Conservation (phyloP, 2,888 invertebrate genomes). For the Drosophila ustulata region DNA sequence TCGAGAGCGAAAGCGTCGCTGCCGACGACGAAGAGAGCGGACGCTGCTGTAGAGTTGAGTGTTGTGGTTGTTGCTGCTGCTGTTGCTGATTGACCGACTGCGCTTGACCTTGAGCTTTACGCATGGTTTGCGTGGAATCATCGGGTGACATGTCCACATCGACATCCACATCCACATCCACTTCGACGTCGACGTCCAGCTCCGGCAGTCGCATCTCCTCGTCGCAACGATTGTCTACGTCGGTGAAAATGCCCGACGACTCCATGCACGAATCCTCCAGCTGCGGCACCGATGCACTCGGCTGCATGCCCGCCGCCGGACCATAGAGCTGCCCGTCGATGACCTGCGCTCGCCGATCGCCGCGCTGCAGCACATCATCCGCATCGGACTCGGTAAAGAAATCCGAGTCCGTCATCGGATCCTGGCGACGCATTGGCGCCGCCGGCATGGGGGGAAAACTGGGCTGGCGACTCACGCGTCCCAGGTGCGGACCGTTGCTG, state of each 20-base stretch:
- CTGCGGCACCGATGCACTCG: slow-evolving; percentile 86
- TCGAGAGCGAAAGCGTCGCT: slow-evolving; percentile 82
- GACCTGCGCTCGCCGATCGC: slow-evolving; percentile 92
- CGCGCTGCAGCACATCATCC: slow-evolving; percentile 89
- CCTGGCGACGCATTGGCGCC: slow-evolving; percentile 89
- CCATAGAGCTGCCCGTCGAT: slow-evolving; percentile 96
- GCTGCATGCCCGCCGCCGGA: slow-evolving; percentile 84
- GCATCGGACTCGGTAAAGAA: slow-evolving; percentile 96
- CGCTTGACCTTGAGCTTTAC: slow-evolving; percentile 78
- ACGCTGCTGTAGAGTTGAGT: slow-evolving; percentile 69
- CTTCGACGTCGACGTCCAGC: slow-evolving; percentile 31
- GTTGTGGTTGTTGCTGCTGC: slow-evolving; percentile 55
- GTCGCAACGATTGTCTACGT: slow-evolving; percentile 91
- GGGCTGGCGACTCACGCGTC: slow-evolving; percentile 84
- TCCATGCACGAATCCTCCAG: slow-evolving; percentile 93
- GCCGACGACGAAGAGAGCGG: slow-evolving; percentile 79
- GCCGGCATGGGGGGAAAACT: slow-evolving; percentile 81
- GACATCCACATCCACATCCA: background rate
- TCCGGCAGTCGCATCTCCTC: slow-evolving; percentile 84
- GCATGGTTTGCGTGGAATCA: slow-evolving; percentile 85
- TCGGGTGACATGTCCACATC: slow-evolving; percentile 77
- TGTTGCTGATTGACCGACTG: slow-evolving; percentile 42
- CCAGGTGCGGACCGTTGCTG: slow-evolving; percentile 85
- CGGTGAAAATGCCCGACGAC: slow-evolving; percentile 95
- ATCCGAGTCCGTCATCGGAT: slow-evolving; percentile 96